phyloP scores from a whole-genome alignment of 2,113 vertebrate species.

The Struthidea cinerea region DNA sequence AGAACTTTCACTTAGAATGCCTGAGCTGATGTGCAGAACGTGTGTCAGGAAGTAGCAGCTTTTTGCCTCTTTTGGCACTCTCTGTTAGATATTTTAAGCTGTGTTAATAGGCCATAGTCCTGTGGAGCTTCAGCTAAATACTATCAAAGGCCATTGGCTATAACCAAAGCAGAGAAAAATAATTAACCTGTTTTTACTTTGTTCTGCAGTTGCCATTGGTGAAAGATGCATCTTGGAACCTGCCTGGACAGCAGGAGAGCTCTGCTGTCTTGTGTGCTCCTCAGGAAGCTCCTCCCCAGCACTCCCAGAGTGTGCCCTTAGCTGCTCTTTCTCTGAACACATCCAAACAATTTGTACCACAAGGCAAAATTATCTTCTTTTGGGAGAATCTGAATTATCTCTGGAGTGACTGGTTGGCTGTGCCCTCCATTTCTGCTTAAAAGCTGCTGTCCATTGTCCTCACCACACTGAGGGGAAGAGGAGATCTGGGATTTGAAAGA shows the following conservation, averaged over 20 bases:
- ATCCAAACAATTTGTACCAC: not conserved
- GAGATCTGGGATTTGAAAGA: not conserved
- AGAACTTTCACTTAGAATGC: not conserved
- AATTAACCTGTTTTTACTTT: not conserved
- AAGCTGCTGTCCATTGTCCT: not conserved
- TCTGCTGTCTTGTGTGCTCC: not conserved
- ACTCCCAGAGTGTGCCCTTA: not conserved
- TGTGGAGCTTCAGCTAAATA: not conserved
- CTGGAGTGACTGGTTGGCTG: not conserved
- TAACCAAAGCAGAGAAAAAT: not conserved
- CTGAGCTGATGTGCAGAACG: not conserved
- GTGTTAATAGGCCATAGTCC: not conserved
- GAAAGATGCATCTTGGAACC: not conserved
- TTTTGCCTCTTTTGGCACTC: not conserved
- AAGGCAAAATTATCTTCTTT: not conserved
- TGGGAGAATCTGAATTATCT: not conserved
- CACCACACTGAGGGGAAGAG: not conserved
- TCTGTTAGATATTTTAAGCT: not conserved
- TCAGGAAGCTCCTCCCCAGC: not conserved
- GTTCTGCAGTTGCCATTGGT: not conserved
- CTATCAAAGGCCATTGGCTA: not conserved
- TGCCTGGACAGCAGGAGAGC: not conserved
- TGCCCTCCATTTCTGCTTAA: not conserved
- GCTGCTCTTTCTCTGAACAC: not conserved
- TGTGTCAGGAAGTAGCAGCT: conserved; percentile 8